A percentile compares a stretch with the other conserved stretches of the same genome.
phyloP scores from a whole-genome alignment of 2,888 invertebrate species.

The Andricus curvator region DNA sequence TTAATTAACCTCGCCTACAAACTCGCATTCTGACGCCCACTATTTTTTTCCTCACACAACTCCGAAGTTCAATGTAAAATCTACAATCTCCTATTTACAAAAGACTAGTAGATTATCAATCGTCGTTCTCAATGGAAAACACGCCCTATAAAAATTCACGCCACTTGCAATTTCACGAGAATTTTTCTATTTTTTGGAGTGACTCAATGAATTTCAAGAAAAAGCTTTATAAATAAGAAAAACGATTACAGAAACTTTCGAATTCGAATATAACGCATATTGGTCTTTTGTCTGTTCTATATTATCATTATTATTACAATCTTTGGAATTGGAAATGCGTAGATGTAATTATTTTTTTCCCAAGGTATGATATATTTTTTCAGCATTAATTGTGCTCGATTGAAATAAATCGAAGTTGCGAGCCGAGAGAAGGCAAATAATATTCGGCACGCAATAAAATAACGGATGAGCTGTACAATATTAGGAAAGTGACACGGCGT shows the following conservation, averaged over 20 bases:
- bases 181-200: background rate
- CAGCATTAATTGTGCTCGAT: constrained; percentile 4
- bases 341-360: background rate
- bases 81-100: constrained; percentile 14
- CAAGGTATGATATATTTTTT: background rate
- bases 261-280: constrained; percentile 37
- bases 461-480: constrained; percentile 17
- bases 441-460: constrained; percentile 22
- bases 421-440: constrained; percentile 20
- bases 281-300: constrained; percentile 19
- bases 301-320: constrained; percentile 19
- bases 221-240: constrained; percentile 35
- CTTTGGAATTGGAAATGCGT: constrained; percentile 14
- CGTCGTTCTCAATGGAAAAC: background rate
- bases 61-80: constrained; percentile 9
- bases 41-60: background rate
- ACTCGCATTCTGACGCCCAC: constrained; percentile 3
- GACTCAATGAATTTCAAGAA: constrained; percentile 24
- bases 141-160: constrained; percentile 4
- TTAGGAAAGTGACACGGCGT: constrained; percentile 31
- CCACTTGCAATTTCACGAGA: background rate
- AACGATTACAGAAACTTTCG: constrained; percentile 37
- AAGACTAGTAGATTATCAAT: background rate
- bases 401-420: constrained; percentile 14
- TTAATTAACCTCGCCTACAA: background rate